Evolutionary conservation across 2,797 vertebrate species (phyloP), one percentile per base, ranked within the genome.

Genomic region (Brachyrhaphis roseni): DNA sequence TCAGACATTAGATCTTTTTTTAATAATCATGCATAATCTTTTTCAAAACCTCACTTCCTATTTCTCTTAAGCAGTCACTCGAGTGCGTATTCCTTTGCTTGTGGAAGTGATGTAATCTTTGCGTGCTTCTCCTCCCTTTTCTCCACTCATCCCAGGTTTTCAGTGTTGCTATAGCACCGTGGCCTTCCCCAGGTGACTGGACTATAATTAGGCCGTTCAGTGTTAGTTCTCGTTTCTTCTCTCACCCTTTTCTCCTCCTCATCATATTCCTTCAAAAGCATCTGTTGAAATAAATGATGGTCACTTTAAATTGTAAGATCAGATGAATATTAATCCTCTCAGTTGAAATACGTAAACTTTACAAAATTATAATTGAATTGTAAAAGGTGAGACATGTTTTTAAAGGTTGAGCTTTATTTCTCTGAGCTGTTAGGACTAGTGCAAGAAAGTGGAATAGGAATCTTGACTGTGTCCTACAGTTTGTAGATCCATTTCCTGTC

Each of bases 141-240:
- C 82, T 72, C 70, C 79, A 1, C 71, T 75, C 53, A 2, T 82
- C 83, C 79, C 84, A 80, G 79, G 82, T 86, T 81, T 88, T 84
- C 82, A 43, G 41, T 59, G 92, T 91, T 91, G 86, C 91, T 82
- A 91, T 92, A 86, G 91, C 84, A 15, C 66, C 74, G 10, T n/a
- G 79, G 82, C 83, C 87, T 82, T 83, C 85, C 86, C 84, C 78
- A 80, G 87, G 89, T 80, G 83, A 82, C 79, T 68, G 84, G 81
- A 82, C 86, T 91, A 92, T 91, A 94, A 94, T 92, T 91, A 92
- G 86, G 81, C 73, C 28, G 11, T 79, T 74, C 53, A 62, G 72
- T 76, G 76, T 88, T 89, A 80, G 84, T 72, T 84, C 72, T 76
- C 4, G 11, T 78, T 51, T 1, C 73, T 72, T 72, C 53, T 70